A percentile compares a stretch with the other conserved stretches of the same genome.
Evolutionary conservation across 1,140 invertebrate species (phyloP).

Genomic region (Acyrthosiphon pisum): DNA sequence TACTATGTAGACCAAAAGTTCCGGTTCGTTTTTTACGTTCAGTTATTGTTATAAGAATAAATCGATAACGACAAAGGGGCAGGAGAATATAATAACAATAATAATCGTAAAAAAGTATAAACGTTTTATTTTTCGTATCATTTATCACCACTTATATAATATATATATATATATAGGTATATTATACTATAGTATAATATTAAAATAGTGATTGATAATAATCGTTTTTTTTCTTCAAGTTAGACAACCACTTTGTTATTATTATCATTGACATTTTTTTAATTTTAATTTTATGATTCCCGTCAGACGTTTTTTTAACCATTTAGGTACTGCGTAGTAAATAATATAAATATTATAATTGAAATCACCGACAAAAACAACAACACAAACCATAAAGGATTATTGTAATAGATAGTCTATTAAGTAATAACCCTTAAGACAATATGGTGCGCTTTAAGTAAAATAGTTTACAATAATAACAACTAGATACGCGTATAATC

Average conservation of each 20-base stretch:
- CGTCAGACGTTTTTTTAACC: neutral
- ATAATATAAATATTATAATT: neutral
- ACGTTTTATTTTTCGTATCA: neutral
- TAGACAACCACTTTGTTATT: neutral
- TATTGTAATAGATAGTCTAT: constrained; percentile 9
- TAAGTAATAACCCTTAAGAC: neutral
- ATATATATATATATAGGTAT: neutral
- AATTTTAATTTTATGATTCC: neutral
- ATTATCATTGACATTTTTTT: neutral
- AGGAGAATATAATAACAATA: neutral
- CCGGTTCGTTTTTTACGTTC: neutral
- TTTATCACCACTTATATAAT: neutral
- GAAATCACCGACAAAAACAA: neutral
- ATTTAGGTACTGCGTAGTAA: neutral
- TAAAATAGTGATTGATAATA: neutral
- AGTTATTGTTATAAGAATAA: neutral
- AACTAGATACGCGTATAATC: neutral
- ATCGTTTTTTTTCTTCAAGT: neutral
- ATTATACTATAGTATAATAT: neutral
- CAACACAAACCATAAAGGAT: neutral
- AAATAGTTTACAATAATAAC: constrained; percentile 1
- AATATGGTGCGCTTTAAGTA: neutral
- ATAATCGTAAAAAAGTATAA: constrained; percentile 2
- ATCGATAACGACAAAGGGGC: neutral
- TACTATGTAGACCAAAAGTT: neutral